Conservation (phyloP, 2,888 invertebrate species). For the Cyrtodaria siliqua region DNA sequence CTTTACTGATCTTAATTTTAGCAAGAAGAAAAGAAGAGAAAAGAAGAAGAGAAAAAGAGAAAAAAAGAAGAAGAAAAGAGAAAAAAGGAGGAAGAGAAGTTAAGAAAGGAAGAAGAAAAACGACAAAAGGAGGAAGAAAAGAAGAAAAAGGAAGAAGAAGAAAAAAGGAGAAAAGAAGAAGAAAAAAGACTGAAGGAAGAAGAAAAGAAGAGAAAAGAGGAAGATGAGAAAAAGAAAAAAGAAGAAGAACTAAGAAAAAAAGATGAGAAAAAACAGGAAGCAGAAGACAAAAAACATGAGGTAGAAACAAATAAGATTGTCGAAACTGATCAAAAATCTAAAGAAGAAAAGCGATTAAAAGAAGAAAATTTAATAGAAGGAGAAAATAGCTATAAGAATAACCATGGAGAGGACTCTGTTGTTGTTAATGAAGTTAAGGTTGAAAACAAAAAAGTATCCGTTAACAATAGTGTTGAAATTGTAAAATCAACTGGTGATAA, state of each 20-base stretch:
- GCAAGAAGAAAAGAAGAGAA: constrained; percentile 56
- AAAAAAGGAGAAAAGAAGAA: constrained; percentile 49
- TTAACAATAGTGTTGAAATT: constrained; percentile 16
- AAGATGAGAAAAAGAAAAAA: constrained; percentile 37
- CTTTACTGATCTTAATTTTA: too few relatives aligned
- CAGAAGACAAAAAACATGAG: constrained; percentile 28
- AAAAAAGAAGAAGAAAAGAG: constrained; percentile 29
- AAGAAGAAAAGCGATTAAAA: too few relatives aligned
- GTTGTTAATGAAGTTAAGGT: too few relatives aligned
- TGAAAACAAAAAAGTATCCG: too few relatives aligned
- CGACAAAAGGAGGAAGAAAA: constrained; percentile 46
- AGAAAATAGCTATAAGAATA: too few relatives aligned
- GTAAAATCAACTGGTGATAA: constrained; percentile 16
- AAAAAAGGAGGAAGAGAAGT: constrained; percentile 34
- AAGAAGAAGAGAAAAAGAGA: constrained; percentile 63
- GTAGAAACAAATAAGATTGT: too few relatives aligned
- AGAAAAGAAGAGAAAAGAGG: constrained; percentile 52
- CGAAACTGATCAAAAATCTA: too few relatives aligned
- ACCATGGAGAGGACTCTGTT: too few relatives aligned
- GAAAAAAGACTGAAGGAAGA: constrained; percentile 32
- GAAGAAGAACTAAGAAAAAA: constrained; percentile 48
- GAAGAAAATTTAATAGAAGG: too few relatives aligned
- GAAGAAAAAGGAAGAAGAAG: constrained; percentile 40
- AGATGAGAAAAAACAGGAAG: constrained; percentile 49
- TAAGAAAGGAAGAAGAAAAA: constrained; percentile 45